Evolutionary conservation across 2,888 invertebrate genomes (phyloP), one percentile per base, ranked within the genome.

Genomic region (Chrysodeixis includens): DNA sequence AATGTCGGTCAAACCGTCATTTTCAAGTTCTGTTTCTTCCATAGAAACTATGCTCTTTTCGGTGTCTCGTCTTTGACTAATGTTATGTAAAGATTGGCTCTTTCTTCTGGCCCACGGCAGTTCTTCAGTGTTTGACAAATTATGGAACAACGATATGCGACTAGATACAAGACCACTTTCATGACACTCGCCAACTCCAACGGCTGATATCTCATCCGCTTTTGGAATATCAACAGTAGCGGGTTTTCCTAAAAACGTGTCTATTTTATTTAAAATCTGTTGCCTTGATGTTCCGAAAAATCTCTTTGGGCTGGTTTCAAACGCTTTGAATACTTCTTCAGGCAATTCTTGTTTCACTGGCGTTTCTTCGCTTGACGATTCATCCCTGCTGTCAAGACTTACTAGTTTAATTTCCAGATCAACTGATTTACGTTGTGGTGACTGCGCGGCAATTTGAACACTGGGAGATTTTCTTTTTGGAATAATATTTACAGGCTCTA

Each of bases 291-390:
- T 94, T 1, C 94, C 95, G 64, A 95, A 95, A 80, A 95, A 95
- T 81, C 94, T 86, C 74, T 94, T 95, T 9, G 95, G 95, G 74
- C 94, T 95, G 16, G 94, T 95, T 88, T 95, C 95, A 78, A 95
- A 95, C 16, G 94, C 95, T 86, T 92, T 93, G 58, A 92, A 94
- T 9, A 95, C 89, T 86, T 94, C 94, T 85, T 94, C 94, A 3
- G 94, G 91, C 54, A 94, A 71, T 83, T 95, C 94, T 78, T 91
- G 93, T 83, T 91, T 94, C 9, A 86, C 78, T 62, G 87, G 86
- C 7, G 16, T 60, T 22, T 59, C 32, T 0, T 65, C 20, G 10
- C 0, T 53, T 14, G 22, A 10, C 6, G 30, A 4, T 0, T n/a
- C 6, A 5, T 49, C 49, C 16, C 20, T 65, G 52, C 18, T 49